Conservation (phyloP, 2,113 vertebrate genomes). For the Apodemus sylvaticus region DNA sequence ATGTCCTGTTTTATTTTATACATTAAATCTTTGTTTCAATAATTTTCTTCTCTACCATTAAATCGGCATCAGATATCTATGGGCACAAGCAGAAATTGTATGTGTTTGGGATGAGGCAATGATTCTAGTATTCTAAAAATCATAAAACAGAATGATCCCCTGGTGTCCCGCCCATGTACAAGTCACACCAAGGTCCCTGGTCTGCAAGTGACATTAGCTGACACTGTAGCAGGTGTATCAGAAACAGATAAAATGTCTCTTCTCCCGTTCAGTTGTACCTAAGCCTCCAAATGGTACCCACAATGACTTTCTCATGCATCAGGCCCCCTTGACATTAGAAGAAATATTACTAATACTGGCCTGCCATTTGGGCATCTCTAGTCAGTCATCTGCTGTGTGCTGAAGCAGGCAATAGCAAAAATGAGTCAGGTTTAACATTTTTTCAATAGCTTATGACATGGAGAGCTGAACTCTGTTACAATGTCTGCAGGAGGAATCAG, state of each 20-base stretch:
- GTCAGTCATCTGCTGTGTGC: constrained; percentile 77
- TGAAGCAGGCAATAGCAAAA: constrained; percentile 67
- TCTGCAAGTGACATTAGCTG: neutral
- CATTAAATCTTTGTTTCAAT: constrained; percentile 2
- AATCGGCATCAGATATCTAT: neutral
- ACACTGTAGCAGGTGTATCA: neutral
- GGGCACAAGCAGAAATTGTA: neutral
- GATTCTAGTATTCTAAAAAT: constrained; percentile 6
- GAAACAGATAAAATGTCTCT: constrained; percentile 56
- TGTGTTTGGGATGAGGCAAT: accelerated
- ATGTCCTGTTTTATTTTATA: neutral
- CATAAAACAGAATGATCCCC: neutral
- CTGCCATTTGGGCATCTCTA: constrained; percentile 74
- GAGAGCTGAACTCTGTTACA: constrained; percentile 88
- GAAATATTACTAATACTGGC: constrained; percentile 77
- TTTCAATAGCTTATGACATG: constrained; percentile 85
- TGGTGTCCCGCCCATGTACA: neutral
- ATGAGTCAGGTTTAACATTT: constrained; percentile 86
- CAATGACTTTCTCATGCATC: constrained; percentile 38
- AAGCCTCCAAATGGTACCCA: constrained; percentile 63
- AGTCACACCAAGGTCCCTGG: neutral
- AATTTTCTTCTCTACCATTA: neutral
- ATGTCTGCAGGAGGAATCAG: constrained; percentile 87
- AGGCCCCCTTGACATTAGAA: constrained; percentile 70
- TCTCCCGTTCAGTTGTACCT: constrained; percentile 40